Percentiles rank a stretch among this genome's conserved stretches.
These are phyloP conservation scores for Callionymus lyra DNA, from an alignment of 2,113 vertebrate genomes.

Conservation along the genomic window DNA sequence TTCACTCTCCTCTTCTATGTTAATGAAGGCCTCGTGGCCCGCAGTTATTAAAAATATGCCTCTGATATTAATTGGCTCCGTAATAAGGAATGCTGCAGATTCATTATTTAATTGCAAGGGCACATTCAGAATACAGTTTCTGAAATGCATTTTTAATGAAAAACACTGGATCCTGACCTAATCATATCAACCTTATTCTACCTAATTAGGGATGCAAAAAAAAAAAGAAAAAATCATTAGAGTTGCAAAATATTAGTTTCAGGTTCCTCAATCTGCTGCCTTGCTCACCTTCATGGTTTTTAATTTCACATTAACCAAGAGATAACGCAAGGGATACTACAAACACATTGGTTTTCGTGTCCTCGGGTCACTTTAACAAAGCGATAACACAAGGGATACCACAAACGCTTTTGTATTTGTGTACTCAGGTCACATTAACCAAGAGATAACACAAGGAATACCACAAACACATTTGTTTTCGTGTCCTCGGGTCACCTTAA, in stretches of 20 bases:
- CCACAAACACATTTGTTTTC: too few relatives aligned
- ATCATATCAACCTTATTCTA: conserved; percentile 99
- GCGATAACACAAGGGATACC: too few relatives aligned
- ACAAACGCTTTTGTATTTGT: too few relatives aligned
- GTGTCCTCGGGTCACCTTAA: too few relatives aligned
- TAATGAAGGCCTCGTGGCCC: conserved; percentile 91
- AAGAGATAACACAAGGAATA: too few relatives aligned
- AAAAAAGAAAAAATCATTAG: conserved; percentile 99
- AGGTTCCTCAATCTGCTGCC: conserved; percentile 85
- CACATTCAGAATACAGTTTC: conserved; percentile 96
- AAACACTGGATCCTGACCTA: conserved; percentile 99
- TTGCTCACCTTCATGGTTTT: conserved; percentile 75
- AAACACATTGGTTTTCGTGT: conserved; percentile 96
- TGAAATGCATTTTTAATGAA: conserved; percentile 99
- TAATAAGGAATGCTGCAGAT: conserved; percentile 91
- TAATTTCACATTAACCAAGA: conserved; percentile 89
- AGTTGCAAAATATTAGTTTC: conserved; percentile 99
- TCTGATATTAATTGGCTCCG: conserved; percentile 93
- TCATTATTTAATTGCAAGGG: conserved; percentile 99
- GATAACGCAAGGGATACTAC: conserved; percentile 96
- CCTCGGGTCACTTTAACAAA: too few relatives aligned
- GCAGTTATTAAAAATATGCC: conserved; percentile 90
- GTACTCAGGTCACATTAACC: too few relatives aligned
- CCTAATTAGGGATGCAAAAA: conserved; percentile 99
- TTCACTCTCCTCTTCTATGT: conserved; percentile 53